Evolutionary conservation across 2,113 vertebrate genomes (phyloP), one percentile per base, ranked within the genome.

Genomic region (Ciconia stormi): DNA sequence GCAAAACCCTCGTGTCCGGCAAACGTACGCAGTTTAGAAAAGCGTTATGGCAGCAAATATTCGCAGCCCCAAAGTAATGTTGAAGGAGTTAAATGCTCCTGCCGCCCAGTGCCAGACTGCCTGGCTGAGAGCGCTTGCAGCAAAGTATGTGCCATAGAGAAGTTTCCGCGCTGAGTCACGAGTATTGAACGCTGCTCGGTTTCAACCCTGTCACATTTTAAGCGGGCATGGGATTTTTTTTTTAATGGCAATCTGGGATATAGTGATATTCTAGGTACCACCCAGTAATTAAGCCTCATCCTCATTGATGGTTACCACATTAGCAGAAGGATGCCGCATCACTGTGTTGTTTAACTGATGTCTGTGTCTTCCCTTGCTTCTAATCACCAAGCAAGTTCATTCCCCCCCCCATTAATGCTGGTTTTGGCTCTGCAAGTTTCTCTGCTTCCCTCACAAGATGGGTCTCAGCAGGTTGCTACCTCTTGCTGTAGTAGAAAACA

Each of bases 181-280:
- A 20, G 29, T 13, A 2, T 7, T 34, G 59, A 73, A n/a, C 19
- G 2, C 29, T 13, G 5, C n/a, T 93, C 0, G 0, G 10, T 9
- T 63, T 40, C 38, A 76, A 16, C 19, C 47, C 56, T 13, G 38
- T 59, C 67, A n/a, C 1, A 4, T 70, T 82, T 78, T 44, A 38
- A 67, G 32, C 3, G 1, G 4, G 34, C 21, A 44, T 10, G 18
- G 59, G 40, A 19, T 50, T 16, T 36, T 80, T 53, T 58, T 80
- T 89, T 65, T 58, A 20, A 21, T 27, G 59, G 72, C 44, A 56
- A 2, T 10, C 34, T 70, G 55, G 42, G 58, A 21, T 16, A 6
- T 0, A 17, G 50, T 52, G 25, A 18, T 53, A 29, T 23, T 38
- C 0, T 2, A 38, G 65, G 74, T 38, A 32, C 65, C 27, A 40